Base-by-base conservation (phyloP, 2,888 invertebrate species). In the Marronus borbonicus region DNA sequence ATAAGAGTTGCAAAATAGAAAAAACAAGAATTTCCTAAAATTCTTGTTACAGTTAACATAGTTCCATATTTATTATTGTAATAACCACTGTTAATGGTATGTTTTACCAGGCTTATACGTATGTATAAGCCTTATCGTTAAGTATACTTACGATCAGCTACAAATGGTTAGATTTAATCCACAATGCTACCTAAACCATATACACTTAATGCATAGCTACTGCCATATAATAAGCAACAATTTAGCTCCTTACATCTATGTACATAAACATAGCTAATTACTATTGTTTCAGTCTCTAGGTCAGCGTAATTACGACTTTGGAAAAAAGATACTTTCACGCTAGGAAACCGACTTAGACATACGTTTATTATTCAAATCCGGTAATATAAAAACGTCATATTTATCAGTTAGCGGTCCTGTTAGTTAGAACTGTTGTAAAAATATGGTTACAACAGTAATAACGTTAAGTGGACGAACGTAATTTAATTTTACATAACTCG, bases 251-350 rank as follows among this genome's bases (percentile, higher is more conserved):
- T 58, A 20, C 20, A 20, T 17, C 17, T 10, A 20, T 58, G 5
- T 36, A 36, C 5, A 58, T 58, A 62, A 62, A 28, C 24, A 14
- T 31, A 14, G 62, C 31, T 81, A 72, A 79, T 80, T 78, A 76
- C 78, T 75, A 50, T 24, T 68, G 24, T 68, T 68, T 28, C 24
- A 68, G 24, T 74, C 72, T 74, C 39, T 58, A 72, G 55, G 58
- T 74, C 58, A 60, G 60, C 55, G 58, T 60, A 74, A 74, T 74
- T 74, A 74, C n/a, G 72, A 44, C 44, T 68, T 17, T 7, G 44
- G 44, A 74, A 60, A 72, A 60, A 74, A 24, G 17, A 28, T 60
- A 58, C 72, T 58, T 60, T 60, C 49, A 62, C 49, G 14, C 20
- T 12, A 62, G 62, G 62, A 62, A 62, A 62, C 28, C 55, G 24